phyloP scores from a whole-genome alignment of 2,113 vertebrate species.

The Cebus imitator region DNA sequence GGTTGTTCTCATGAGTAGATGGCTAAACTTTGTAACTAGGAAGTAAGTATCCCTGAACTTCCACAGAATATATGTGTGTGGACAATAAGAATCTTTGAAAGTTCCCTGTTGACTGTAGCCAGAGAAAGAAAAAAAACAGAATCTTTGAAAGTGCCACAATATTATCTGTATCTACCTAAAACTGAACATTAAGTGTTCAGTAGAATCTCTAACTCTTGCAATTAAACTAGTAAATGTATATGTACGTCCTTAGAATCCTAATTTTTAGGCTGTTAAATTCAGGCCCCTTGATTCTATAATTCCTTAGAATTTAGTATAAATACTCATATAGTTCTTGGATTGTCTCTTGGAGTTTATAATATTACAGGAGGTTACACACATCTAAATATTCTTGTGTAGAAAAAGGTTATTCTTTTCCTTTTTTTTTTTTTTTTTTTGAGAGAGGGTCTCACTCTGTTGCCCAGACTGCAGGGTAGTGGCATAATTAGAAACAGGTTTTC shows the following conservation, averaged over 20 bases:
- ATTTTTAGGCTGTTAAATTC: background rate
- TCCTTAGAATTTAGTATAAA: slow-evolving; percentile 8
- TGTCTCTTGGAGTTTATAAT: background rate
- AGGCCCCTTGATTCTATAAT: background rate
- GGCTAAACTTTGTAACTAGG: background rate
- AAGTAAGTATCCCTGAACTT: background rate
- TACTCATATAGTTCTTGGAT: background rate
- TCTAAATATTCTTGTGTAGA: slow-evolving; percentile 27
- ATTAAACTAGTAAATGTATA: slow-evolving; percentile 21
- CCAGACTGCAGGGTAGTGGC: too few relatives aligned
- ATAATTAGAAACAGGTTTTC: background rate
- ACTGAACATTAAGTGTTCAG: slow-evolving; percentile 3
- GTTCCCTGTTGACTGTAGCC: background rate
- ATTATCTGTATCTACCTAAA: background rate
- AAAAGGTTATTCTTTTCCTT: background rate
- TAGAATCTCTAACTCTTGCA: background rate
- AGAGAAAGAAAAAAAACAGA: background rate
- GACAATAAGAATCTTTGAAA: background rate
- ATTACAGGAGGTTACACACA: background rate
- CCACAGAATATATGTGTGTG: background rate
- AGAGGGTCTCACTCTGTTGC: too few relatives aligned
- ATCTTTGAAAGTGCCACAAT: background rate
- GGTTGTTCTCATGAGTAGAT: background rate
- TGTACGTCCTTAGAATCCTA: background rate
- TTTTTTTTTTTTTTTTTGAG: too few relatives aligned